Evolutionary conservation across 92 coral and sea anemone species (phyloP), one percentile per base, ranked within the genome.

Genomic region (Palythoa caribaeorum): DNA sequence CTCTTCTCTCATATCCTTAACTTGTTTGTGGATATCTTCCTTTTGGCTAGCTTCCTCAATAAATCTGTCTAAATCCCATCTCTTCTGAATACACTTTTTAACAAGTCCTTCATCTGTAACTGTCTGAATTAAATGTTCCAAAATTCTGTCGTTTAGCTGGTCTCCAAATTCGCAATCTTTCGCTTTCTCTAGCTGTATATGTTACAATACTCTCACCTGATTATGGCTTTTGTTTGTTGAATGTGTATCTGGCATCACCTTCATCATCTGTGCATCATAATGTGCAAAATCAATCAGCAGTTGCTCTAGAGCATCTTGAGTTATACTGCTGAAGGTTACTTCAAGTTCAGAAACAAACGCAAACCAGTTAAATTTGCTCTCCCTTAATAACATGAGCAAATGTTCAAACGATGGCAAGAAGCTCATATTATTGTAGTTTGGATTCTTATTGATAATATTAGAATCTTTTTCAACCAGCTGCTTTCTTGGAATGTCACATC

Each of bases 361-460:
- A 84, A 89, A 89, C 92, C 92, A 89, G 55, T 84, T 89, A 6
- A 89, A 76, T n/a, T 89, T 38, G 40, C 78, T 63, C 36, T 84
- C 89, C 57, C 81, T 85, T 55, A 89, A 63, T 8, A 84, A 15
- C 48, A n/a, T 8, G 2, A 84, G 14, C 71, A 89, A 65, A 48
- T 47, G 78, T 35, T 89, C 92, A 89, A 28, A 73, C 3, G 85
- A 60, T 53, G 88, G 92, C 52, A 73, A 39, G 36, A 75, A 66
- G 59, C 59, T 53, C 59, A 53, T 1, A 1, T 53, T 53, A 53
- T 15, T 53, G 59, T 53, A 53, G 9, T 53, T 15, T 53, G 14
- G 59, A 53, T 53, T 53, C 6, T 53, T 53, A 53, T 53, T 7
- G 59, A 53, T 53, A 53, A 53, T 53, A 53, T 53, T 15, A 53